Evolutionary conservation across 2,888 invertebrate genomes (phyloP).

Genomic region (Synanthedon andrenaeformis): DNA sequence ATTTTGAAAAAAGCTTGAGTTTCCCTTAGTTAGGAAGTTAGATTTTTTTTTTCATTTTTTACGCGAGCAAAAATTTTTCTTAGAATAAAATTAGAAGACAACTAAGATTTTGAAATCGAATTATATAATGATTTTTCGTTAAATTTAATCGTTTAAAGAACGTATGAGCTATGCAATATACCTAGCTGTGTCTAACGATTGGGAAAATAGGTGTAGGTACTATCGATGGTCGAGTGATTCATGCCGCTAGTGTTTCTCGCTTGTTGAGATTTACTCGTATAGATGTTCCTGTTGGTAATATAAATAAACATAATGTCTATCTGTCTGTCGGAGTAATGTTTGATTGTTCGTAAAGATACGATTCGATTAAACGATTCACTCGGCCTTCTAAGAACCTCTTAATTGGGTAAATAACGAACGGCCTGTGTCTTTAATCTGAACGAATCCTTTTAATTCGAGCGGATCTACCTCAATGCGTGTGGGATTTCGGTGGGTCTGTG

Average conservation of each 20-base stretch:
- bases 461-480: too few species aligned
- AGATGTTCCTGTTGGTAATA: conserved; percentile 15
- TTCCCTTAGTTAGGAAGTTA: too few species aligned
- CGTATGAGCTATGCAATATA: background rate
- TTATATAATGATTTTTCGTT: too few species aligned
- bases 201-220: conserved; percentile 17
- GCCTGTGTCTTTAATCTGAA: background rate
- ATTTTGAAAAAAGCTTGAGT: too few species aligned
- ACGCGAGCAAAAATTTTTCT: too few species aligned
- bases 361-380: background rate
- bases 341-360: conserved; percentile 1
- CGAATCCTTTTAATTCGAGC: background rate
- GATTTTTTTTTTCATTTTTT: too few species aligned
- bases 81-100: too few species aligned
- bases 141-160: conserved; percentile 6
- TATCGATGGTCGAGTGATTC: conserved; percentile 32
- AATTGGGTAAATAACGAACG: background rate
- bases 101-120: too few species aligned
- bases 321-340: conserved; percentile 1
- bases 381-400: background rate
- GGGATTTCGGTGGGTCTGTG: conserved; percentile 7
- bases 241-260: conserved; percentile 25
- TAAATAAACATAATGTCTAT: conserved; percentile 38
- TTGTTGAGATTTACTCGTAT: conserved; percentile 19
- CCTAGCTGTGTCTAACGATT: conserved; percentile 16